phyloP scores from a whole-genome alignment of 2,113 vertebrate genomes.

The Osmerus eperlanus region DNA sequence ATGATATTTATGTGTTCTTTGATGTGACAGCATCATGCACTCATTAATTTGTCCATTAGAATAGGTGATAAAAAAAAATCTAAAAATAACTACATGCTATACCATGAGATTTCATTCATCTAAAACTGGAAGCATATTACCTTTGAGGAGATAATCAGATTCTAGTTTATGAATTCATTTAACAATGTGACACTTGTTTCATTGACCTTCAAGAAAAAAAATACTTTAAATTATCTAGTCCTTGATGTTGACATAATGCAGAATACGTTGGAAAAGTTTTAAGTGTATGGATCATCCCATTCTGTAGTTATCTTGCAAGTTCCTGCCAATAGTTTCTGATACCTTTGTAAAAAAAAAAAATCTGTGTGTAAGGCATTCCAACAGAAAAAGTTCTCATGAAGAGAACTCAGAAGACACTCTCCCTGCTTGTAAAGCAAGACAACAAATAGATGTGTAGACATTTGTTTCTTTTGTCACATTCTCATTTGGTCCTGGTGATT shows the following conservation, averaged over 20 bases:
- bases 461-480: conserved; percentile 20
- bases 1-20: conserved; percentile 48
- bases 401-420: not conserved
- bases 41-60: conserved; percentile 62
- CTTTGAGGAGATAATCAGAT: not conserved
- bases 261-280: not conserved
- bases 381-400: too few relatives aligned
- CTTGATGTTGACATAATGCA: conserved; percentile 3
- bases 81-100: conserved; percentile 37
- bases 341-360: too few relatives aligned
- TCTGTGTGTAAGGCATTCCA: too few relatives aligned
- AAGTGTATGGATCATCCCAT: not conserved
- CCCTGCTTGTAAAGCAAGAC: conserved; percentile 9
- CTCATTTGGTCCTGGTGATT: conserved; percentile 16
- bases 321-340: too few relatives aligned
- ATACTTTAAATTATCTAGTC: conserved; percentile 28
- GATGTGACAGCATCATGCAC: conserved; percentile 63
- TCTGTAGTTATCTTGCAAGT: too few relatives aligned
- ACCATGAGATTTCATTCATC: conserved; percentile 40
- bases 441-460: not conserved
- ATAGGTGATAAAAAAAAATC: conserved; percentile 15
- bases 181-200: conserved; percentile 17
- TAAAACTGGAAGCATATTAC: conserved; percentile 16
- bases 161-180: conserved; percentile 9
- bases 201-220: not conserved